Base-by-base conservation (phyloP, 2,888 invertebrate species). In the Drosophila mayaguana region DNA sequence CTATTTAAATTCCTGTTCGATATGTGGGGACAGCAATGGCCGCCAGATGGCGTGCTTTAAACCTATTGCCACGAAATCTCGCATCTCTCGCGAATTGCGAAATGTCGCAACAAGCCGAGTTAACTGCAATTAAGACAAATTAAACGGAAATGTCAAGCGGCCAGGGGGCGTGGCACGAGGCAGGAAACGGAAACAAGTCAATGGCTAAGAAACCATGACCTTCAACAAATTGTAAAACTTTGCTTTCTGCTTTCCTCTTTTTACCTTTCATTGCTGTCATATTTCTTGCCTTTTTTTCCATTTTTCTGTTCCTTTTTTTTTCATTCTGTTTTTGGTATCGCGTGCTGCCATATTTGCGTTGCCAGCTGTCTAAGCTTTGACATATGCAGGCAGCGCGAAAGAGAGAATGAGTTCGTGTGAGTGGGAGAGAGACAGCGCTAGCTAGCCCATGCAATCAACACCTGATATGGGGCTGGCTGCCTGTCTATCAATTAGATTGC, bases 291-390 rank as follows among this genome's bases (percentile, higher is more conserved):
- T n/a, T 4, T n/a, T 18, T 50, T 46, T 22, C 7, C 0, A 28
- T 1, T 28, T n/a, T 25, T 50, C 4, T 9, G 16, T 8, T 8
- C 8, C 11, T 20, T 4, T 42, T 16, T 40, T 40, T 40, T n/a
- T 2, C 22, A 20, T 45, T 20, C 4, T 22, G 40, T 63, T 63
- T 38, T 42, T 53, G 63, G 74, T 73, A 91, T 90, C 91, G 90
- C 90, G 90, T 90, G 90, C 80, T 75, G 81, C 83, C 83, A 91
- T 86, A 90, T 89, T 86, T 91, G 81, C 81, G 87, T 86, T 91
- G 56, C 86, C 70, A 69, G 78, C 78, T 88, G 90, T 90, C 91
- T 84, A 83, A 88, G 81, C 88, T 89, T 79, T 89, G 90, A 83
- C 88, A 88, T 88, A 88, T 85, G 81, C 78, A 76, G 76, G 7